These are phyloP conservation scores for Hirtodrosophila histrioides DNA, from an alignment of 2,888 invertebrate genomes.

Conservation along the genomic window DNA sequence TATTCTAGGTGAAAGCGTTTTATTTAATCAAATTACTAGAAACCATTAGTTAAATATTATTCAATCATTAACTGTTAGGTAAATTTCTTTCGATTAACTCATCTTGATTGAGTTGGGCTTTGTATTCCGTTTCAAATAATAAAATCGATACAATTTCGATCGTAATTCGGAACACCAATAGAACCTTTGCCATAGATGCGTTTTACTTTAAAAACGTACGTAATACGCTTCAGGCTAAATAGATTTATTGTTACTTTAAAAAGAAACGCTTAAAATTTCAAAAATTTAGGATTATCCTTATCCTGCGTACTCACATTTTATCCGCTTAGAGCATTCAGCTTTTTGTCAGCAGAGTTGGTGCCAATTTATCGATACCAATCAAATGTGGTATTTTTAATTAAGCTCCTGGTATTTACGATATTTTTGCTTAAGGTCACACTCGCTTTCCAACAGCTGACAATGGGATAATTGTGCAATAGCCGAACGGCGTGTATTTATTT, in stretches of 20 bases:
- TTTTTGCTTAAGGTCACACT: slow-evolving; percentile 8
- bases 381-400: no score
- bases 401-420: background rate
- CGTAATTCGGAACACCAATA: no score
- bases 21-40: background rate
- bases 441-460: slow-evolving; percentile 35
- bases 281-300: no score
- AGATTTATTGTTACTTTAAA: no score
- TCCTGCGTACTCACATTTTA: background rate
- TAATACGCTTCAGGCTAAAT: no score
- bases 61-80: background rate
- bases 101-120: no score
- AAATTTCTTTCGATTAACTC: no score
- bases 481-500: slow-evolving; percentile 8
- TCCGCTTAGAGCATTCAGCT: background rate
- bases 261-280: no score
- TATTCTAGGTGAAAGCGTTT: slow-evolving; percentile 3
- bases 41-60: background rate
- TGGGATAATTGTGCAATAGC: slow-evolving; percentile 56
- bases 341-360: slow-evolving; percentile 1
- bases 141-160: no score
- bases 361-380: background rate
- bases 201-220: no score
- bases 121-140: no score
- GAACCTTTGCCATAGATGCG: no score